These are phyloP conservation scores for Alcis repandata DNA, from an alignment of 2,888 invertebrate species.

Conservation along the genomic window DNA sequence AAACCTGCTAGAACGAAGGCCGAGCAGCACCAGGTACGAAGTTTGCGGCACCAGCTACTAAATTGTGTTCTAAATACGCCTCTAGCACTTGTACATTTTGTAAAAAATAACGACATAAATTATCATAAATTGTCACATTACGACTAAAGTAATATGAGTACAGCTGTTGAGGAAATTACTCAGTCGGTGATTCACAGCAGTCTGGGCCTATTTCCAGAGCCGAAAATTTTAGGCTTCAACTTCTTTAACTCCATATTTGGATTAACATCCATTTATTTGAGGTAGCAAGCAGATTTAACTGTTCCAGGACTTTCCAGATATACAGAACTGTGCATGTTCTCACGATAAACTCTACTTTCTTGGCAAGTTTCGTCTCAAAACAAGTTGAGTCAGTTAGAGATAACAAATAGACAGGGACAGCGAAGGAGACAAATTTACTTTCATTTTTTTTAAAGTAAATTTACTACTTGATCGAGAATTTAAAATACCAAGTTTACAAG, in stretches of 20 bases:
- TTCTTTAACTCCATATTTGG: too few species aligned
- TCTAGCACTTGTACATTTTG: background rate
- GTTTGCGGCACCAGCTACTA: too few species aligned
- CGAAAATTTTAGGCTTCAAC: background rate
- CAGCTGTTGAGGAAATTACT: slow-evolving; percentile 2
- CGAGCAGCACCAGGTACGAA: too few species aligned
- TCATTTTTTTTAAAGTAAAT: background rate
- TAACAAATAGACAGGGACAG: background rate
- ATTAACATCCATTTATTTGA: too few species aligned
- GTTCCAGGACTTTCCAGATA: too few species aligned
- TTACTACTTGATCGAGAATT: background rate
- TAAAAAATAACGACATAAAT: background rate
- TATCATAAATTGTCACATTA: background rate
- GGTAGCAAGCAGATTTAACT: too few species aligned
- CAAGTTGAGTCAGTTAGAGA: background rate
- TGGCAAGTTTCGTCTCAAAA: too few species aligned
- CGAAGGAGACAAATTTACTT: background rate
- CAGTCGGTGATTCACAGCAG: background rate
- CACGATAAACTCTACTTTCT: too few species aligned
- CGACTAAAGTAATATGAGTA: slow-evolving; percentile 4
- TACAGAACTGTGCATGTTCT: too few species aligned
- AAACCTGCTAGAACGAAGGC: too few species aligned
- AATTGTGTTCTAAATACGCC: background rate
- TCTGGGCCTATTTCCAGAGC: background rate
- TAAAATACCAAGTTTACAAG: background rate